phyloP scores from a whole-genome alignment of 2,888 invertebrate species.

The Zeuzera pyrina region DNA sequence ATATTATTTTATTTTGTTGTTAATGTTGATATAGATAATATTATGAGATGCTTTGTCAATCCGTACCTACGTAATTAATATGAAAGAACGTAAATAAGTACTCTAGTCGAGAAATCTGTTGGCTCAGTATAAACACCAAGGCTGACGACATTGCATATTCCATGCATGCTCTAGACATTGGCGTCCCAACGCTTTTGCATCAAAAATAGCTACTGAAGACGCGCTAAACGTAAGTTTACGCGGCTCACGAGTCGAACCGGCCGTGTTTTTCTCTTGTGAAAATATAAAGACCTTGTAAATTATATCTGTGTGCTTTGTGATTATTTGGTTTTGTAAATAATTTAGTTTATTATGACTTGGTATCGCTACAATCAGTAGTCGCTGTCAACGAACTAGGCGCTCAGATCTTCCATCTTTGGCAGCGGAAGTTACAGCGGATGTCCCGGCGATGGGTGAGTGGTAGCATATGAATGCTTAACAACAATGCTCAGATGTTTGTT shows the following conservation, averaged over 20 bases:
- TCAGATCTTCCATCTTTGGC: slow-evolving; percentile 69
- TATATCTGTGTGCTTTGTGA: slow-evolving; percentile 12
- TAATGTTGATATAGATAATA: too few relatives aligned
- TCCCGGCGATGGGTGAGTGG: slow-evolving; percentile 68
- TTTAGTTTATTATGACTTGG: slow-evolving; percentile 34
- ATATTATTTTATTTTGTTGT: too few relatives aligned
- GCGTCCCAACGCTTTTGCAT: slow-evolving; percentile 68
- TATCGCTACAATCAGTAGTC: slow-evolving; percentile 30
- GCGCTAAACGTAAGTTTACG: slow-evolving; percentile 62
- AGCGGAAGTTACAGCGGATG: slow-evolving; percentile 70
- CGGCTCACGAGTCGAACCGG: slow-evolving; percentile 50
- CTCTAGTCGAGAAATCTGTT: too few relatives aligned
- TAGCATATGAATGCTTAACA: slow-evolving; percentile 66
- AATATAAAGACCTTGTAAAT: slow-evolving; percentile 14
- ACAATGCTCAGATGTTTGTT: slow-evolving; percentile 53
- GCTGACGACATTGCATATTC: slow-evolving; percentile 71
- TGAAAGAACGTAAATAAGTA: too few relatives aligned
- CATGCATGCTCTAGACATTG: slow-evolving; percentile 72
- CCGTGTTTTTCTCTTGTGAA: slow-evolving; percentile 28
- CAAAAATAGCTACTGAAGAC: slow-evolving; percentile 70
- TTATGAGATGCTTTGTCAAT: too few relatives aligned
- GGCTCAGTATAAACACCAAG: too few relatives aligned
- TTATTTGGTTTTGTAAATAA: slow-evolving; percentile 24
- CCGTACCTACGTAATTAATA: too few relatives aligned
- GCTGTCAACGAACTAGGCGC: slow-evolving; percentile 63